These are phyloP conservation scores for Amiota communis DNA, from an alignment of 2,888 invertebrate genomes.

Conservation along the genomic window DNA sequence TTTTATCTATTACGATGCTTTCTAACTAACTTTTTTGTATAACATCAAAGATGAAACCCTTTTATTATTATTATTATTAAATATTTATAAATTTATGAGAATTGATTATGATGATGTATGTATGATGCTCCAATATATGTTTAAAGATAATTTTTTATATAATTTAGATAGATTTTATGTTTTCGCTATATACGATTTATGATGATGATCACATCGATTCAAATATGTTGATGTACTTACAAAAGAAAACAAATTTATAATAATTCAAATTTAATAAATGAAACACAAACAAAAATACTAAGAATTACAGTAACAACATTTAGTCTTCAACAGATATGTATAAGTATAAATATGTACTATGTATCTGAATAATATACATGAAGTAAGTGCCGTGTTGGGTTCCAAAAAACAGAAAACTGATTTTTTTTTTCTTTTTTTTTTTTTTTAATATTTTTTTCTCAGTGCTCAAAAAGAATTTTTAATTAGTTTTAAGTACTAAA, in stretches of 20 bases:
- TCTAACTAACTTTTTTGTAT: conserved; percentile 12
- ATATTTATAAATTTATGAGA: neutral
- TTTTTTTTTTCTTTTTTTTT: conserved; percentile 2
- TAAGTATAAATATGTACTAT: neutral
- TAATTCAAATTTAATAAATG: conserved; percentile 17
- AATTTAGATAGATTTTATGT: conserved; percentile 25
- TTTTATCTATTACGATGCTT: conserved; percentile 26
- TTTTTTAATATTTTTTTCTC: neutral
- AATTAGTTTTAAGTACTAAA: conserved; percentile 38
- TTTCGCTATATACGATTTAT: conserved; percentile 35
- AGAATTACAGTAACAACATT: conserved; percentile 30
- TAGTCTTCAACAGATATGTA: too few relatives aligned
- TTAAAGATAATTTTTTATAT: conserved; percentile 31
- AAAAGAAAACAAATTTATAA: conserved; percentile 16
- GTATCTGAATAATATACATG: conserved; percentile 41
- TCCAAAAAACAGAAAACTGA: conserved; percentile 57
- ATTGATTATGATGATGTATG: conserved; percentile 40
- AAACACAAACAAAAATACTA: conserved; percentile 43
- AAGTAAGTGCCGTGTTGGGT: conserved; percentile 59
- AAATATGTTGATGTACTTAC: conserved; percentile 17
- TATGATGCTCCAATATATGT: conserved; percentile 45
- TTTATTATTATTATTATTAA: neutral
- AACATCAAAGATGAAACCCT: conserved; percentile 11
- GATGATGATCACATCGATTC: neutral
- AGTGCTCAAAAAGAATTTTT: conserved; percentile 25